Evolutionary conservation across 2,888 invertebrate species (phyloP), one percentile per base, ranked within the genome.

Genomic region (Steromphala cineraria): DNA sequence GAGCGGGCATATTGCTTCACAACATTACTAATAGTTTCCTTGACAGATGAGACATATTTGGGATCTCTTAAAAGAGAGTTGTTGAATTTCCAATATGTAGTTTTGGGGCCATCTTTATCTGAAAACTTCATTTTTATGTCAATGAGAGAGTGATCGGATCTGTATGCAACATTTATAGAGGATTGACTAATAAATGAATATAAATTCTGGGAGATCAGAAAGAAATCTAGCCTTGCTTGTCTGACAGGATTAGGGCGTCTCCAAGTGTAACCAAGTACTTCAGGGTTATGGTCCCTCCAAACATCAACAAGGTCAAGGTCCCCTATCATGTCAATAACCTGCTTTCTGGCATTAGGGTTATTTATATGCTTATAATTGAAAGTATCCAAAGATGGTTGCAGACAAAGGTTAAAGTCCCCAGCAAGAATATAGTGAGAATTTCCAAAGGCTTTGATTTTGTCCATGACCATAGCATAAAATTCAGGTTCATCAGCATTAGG

Each of bases 41-140:
- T 67, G n/a, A 79, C 21, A 17, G 17, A 2, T 52, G 71, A 17
- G 10, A 67, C 31, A 71, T 71, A 79, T 4, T 71, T 55, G 2
- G 28, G 21, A 21, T 81, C 81, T 53, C 53, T n/a, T 40, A 81
- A 46, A 13, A 80, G 53, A 4, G 67, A 76, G 46, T 36, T 80
- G 53, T 80, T 80, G n/a, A 80, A 80, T 76, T 76, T 76, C 80
- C 80, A 81, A 67, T 67, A 71, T 81, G 24, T 53, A 0, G 7
- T n/a, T 28, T 62, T 46, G 21, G 46, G 15, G 13, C 62, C 56
- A 40, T 75, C 24, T 17, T 80, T 31, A n/a, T n/a, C n/a, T n/a
- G n/a, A n/a, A n/a, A n/a, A n/a, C n/a, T n/a, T n/a, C 19, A 80
- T 17, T 24, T 19, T 15, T 31, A 80, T 21, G 17, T 55, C 36